A percentile compares a stretch with the other conserved stretches of the same genome.
phyloP scores from a whole-genome alignment of 1,140 invertebrate genomes.

The Hestina assimilis region DNA sequence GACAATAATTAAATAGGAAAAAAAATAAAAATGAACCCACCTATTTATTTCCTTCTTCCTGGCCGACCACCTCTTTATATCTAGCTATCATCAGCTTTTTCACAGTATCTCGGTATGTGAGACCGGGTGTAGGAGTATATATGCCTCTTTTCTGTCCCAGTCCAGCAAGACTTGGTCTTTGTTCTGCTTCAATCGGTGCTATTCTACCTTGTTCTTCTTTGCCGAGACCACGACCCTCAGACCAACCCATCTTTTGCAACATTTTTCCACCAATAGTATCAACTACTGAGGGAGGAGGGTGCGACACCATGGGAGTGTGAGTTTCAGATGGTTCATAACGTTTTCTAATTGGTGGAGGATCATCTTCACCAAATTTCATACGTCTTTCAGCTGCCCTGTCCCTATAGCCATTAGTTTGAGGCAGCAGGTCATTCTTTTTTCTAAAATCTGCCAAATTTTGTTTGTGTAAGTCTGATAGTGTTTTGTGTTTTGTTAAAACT shows the following conservation, averaged over 20 bases:
- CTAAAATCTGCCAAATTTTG: conserved; percentile 90
- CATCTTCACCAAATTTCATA: conserved; percentile 94
- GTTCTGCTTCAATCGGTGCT: conserved; percentile 90
- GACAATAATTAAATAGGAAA: conserved; percentile 32
- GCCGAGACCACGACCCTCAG: conserved; percentile 95
- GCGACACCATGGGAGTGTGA: conserved; percentile 65
- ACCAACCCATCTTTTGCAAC: conserved; percentile 99
- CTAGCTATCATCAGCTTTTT: conserved; percentile 93
- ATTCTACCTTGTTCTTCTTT: conserved; percentile 96
- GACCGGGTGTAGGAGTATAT: conserved; percentile 87
- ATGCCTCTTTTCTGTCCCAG: conserved; percentile 86
- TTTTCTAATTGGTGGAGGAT: conserved; percentile 82
- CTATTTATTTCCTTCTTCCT: conserved; percentile 66
- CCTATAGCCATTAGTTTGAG: conserved; percentile 82
- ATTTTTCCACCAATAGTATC: conserved; percentile 91
- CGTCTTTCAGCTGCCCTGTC: conserved; percentile 97
- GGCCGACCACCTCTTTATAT: conserved; percentile 87
- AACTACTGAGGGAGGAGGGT: conserved; percentile 80
- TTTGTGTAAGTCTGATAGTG: conserved; percentile 97
- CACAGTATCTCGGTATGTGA: conserved; percentile 94
- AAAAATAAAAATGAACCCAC: conserved; percentile 39
- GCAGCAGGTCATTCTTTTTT: conserved; percentile 75
- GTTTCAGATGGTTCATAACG: conserved; percentile 83
- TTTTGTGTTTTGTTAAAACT: conserved; percentile 92
- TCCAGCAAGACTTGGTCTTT: conserved; percentile 83